These are phyloP conservation scores for Phasia obesa DNA, from an alignment of 2,888 invertebrate species.

Conservation along the genomic window DNA sequence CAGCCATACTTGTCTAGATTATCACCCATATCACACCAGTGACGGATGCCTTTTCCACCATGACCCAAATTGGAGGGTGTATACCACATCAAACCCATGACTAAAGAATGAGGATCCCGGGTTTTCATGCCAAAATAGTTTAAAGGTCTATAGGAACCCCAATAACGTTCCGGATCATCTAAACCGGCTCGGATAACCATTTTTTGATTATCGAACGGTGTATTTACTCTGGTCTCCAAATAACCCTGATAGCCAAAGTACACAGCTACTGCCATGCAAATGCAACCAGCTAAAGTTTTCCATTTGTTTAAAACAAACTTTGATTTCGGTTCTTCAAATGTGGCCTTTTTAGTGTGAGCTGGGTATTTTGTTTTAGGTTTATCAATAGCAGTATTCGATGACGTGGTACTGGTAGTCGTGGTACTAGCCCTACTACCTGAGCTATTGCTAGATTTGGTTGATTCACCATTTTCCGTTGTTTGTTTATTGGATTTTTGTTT, in stretches of 20 bases:
- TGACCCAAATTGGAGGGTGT: conserved; percentile 87
- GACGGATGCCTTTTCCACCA: conserved; percentile 91
- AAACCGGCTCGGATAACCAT: conserved; percentile 88
- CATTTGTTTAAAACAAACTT: conserved; percentile 82
- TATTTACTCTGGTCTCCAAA: conserved; percentile 93
- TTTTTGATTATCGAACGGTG: conserved; percentile 91
- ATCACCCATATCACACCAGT: conserved; percentile 96
- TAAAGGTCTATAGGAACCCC: conserved; percentile 96
- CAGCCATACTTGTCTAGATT: conserved; percentile 92
- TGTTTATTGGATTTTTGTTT: conserved; percentile 54
- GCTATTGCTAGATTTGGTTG: conserved; percentile 63
- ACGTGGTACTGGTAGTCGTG: conserved; percentile 62
- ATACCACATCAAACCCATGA: conserved; percentile 99
- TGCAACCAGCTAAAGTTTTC: conserved; percentile 85
- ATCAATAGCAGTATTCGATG: conserved; percentile 48
- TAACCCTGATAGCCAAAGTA: conserved; percentile 92
- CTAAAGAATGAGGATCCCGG: conserved; percentile 92
- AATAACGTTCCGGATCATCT: conserved; percentile 90
- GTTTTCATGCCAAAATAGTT: conserved; percentile 96
- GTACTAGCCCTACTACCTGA: conserved; percentile 60
- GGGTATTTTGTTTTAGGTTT: conserved; percentile 48
- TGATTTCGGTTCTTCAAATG: conserved; percentile 72
- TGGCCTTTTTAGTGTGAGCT: conserved; percentile 56
- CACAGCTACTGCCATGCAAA: conserved; percentile 87
- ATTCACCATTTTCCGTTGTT: conserved; percentile 58